Base-by-base conservation (phyloP, 2,888 invertebrate species). In the Dioctria rufipes region DNA sequence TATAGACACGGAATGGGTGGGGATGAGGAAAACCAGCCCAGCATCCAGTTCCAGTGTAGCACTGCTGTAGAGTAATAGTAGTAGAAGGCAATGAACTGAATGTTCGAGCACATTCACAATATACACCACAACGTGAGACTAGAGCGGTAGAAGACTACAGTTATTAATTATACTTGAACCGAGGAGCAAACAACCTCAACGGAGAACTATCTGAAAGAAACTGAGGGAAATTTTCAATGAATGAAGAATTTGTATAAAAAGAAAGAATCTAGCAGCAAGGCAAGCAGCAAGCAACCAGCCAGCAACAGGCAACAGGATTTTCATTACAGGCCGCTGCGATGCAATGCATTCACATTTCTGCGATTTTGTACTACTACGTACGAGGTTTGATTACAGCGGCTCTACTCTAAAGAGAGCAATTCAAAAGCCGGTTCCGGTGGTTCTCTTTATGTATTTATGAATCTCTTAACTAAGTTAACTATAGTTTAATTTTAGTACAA, bases 181-280 rank as follows among this genome's bases (percentile, higher is more conserved):
- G 4, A 25, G 9, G 43, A 69, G 1, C 69, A 43, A 8, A 54
- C 51, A 69, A 51, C 37, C 37, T 39, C 8, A 49, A 11, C 69
- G 5, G 11, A 3, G 51, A 39, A 40, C 37, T 54, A 51, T 11
- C 69, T 51, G 9, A 37, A 54, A 51, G 39, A 51, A 69, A 69
- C 69, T 69, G 69, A 69, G 37, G 69, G 37, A 69, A 69, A 51
- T 37, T 11, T 69, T 69, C 39, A 51, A 69, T 69, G 69, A 69
- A 69, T 69, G 69, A 51, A 54, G 49, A n/a, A 43, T 69, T 69
- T 69, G 69, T 69, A 69, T 25, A 25, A 25, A 25, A 25, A 25
- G 25, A 25, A 25, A 25, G 25, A 25, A 25, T 25, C 25, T 25
- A 25, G 25, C 25, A 25, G 25, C n/a, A n/a, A n/a, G n/a, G n/a